Evolutionary conservation across 92 coral and sea anemone genomes (phyloP), one percentile per base, ranked within the genome.

Genomic region (Heliopora coerulea): DNA sequence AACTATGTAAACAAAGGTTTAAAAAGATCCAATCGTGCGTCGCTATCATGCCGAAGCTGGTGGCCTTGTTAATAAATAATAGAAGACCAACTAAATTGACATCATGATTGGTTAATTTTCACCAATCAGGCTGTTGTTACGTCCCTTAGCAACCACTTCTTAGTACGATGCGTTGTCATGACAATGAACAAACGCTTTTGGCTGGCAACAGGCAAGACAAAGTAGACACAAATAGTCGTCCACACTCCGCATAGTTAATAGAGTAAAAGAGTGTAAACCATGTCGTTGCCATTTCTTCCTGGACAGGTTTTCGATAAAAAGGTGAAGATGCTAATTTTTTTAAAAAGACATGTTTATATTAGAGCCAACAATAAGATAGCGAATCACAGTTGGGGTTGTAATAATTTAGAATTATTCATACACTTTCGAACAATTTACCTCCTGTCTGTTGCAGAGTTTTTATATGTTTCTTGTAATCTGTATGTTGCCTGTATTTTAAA

Each of bases 211-310:
- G 54, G 58, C 37, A 18, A 15, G 44, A 65, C n/a, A 34, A n/a
- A n/a, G n/a, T n/a, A n/a, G n/a, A n/a, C n/a, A n/a, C n/a, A n/a
- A n/a, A n/a, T n/a, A n/a, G n/a, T n/a, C n/a, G 67, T 70, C 29
- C 41, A 12, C 78, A 54, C 83, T 50, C 54, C 49, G 52, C 57
- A 58, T 65, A 64, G 59, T 18, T 35, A 39, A 31, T 32, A 59
- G 54, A 58, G 46, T 57, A 18, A 34, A 72, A 40, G 12, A 44
- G 54, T n/a, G n/a, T 66, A 49, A 32, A 69, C 30, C 61, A 93
- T 93, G 98, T 91, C 98, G 65, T 91, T 93, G 59, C 98, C 98
- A 61, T 88, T 93, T 63, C 95, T 93, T 35, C 95, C 98, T 64
- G 98, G 98, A 49, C 92, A 93, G 61, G 91, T 87, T 67, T 93